Evolutionary conservation across 2,888 invertebrate species (phyloP), one percentile per base, ranked within the genome.

Genomic region (Brachypterus glaber): DNA sequence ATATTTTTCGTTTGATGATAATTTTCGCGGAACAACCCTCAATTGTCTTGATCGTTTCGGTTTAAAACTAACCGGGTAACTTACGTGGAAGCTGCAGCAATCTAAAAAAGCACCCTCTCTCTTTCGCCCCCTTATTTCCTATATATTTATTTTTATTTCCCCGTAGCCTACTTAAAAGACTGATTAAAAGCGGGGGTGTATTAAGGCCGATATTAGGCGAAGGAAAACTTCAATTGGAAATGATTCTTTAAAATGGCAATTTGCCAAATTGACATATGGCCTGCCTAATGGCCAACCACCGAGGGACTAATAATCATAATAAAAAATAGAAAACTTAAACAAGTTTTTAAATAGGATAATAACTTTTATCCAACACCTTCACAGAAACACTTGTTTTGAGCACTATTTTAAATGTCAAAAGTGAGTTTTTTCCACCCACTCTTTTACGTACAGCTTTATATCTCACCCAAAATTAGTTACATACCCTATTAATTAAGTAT

Each of bases 71-170:
- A 54, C 50, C 51, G n/a, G n/a, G n/a, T n/a, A n/a, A n/a, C 27
- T 27, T 13, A 9, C 27, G 12, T 11, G 8, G 8, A 5, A 27
- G 27, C 11, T 4, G 5, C 8, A 27, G 27, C 27, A 27, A 11
- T 11, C 37, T 30, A 31, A 33, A 12, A 21, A 34, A 16, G 30
- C 14, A 25, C 34, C 41, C 38, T 40, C 41, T 37, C 33, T 31
- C 41, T 33, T 45, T 50, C 51, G 50, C 53, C 52, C 50, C 53
- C 61, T 59, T 57, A n/a, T n/a, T n/a, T n/a, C n/a, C n/a, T n/a
- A n/a, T n/a, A n/a, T n/a, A 62, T 62, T 62, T 64, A 64, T 64
- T 64, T 63, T 63, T 64, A 64, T 64, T 64, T 64, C 64, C 64
- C 64, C 54, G 57, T 63, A 61, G 64, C 60, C 63, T 63, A 64